These are phyloP conservation scores for Platyscapa corneri DNA, from an alignment of 1,140 invertebrate species.

Conservation along the genomic window DNA sequence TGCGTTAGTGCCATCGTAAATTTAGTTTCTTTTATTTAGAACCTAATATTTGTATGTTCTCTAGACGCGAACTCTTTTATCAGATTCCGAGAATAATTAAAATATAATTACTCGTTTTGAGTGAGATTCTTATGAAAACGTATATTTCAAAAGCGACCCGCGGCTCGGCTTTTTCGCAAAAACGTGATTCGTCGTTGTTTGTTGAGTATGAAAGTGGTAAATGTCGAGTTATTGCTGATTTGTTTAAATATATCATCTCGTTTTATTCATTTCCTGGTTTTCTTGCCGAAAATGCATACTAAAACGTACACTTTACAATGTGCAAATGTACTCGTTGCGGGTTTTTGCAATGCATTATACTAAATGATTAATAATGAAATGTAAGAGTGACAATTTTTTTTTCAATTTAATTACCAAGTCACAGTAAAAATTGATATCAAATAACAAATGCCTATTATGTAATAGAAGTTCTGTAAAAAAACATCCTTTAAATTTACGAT, in stretches of 20 bases:
- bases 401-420: too few species aligned
- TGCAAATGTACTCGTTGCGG: not conserved
- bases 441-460: too few species aligned
- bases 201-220: not conserved
- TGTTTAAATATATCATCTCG: not conserved
- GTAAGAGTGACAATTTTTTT: too few species aligned
- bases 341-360: not conserved
- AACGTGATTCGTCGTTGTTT: too few species aligned
- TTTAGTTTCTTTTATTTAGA: not conserved
- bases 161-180: too few species aligned
- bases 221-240: not conserved
- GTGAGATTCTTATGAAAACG: not conserved
- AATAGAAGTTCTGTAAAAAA: too few species aligned
- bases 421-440: too few species aligned
- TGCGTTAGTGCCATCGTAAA: not conserved
- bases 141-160: not conserved
- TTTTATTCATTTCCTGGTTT: not conserved
- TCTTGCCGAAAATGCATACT: not conserved
- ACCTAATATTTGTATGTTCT: not conserved
- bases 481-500: too few species aligned
- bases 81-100: not conserved
- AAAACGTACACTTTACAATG: not conserved
- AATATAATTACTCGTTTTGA: conserved; percentile 5
- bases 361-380: too few species aligned
- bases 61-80: not conserved